These are phyloP conservation scores for Stictonetta naevosa DNA, from an alignment of 2,113 vertebrate genomes.

Conservation along the genomic window DNA sequence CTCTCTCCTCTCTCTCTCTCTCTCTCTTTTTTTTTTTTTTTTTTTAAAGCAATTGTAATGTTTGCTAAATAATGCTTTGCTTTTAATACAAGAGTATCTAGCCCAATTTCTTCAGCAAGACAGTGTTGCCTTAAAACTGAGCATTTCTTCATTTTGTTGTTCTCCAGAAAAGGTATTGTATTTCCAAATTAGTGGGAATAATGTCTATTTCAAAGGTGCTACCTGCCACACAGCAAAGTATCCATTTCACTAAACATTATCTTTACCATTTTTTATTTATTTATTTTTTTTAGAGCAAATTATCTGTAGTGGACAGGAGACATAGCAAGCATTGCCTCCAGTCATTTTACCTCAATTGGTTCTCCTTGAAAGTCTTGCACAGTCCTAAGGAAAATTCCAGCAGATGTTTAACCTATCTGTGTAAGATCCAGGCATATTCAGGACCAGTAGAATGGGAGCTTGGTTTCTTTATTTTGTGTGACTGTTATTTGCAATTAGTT, in stretches of 20 bases:
- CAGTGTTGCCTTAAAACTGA: background rate
- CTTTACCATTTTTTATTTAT: background rate
- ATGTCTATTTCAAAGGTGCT: background rate
- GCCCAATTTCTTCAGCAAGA: background rate
- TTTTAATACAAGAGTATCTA: background rate
- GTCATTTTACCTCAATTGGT: background rate
- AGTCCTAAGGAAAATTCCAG: background rate
- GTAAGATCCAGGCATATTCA: background rate
- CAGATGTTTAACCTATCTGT: background rate
- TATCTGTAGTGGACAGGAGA: background rate
- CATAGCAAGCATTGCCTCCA: background rate
- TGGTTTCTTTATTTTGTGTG: background rate
- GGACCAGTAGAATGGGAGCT: background rate
- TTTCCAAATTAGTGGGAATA: background rate
- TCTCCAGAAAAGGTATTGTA: background rate
- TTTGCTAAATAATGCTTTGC: background rate
- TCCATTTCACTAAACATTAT: background rate
- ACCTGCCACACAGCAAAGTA: background rate
- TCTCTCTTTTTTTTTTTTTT: background rate
- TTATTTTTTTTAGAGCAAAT: background rate
- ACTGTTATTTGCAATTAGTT: background rate
- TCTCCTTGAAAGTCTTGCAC: background rate
- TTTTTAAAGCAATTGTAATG: background rate
- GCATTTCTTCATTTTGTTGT: background rate
- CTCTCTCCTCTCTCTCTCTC: too few species aligned